Base-by-base conservation (phyloP, 2,888 invertebrate genomes). In the Cantharis nigra region DNA sequence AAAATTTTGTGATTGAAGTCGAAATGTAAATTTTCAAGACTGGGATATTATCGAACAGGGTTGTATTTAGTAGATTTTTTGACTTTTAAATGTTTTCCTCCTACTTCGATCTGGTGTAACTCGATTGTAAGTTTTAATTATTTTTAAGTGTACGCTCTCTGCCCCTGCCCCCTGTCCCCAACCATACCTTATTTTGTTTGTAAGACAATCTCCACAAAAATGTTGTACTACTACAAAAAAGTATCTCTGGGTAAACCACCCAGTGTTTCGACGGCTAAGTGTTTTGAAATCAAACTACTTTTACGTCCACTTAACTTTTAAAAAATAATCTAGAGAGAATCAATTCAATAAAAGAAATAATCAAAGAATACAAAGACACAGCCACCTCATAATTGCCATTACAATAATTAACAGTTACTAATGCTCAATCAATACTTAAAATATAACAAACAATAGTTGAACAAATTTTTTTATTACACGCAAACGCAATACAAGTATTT, bases 401-500 rank as follows among this genome's bases (percentile, higher is more conserved):
- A 84, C 79, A 80, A 49, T 77, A 81, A 79, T 81, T 82, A 82
- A 87, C 86, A 87, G 88, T 88, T 88, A 88, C 88, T 88, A 88
- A 88, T 87, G 88, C 88, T 88, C 88, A 88, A 88, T 81, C 28
- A 69, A 28, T 28, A 69, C 30, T 28, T 69, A 72, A 49, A 72
- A 79, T 72, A 76, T 86, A 83, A 83, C 80, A 83, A 87, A 88
- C 87, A 87, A 88, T 88, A 88, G 87, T 86, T 84, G 63, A 67
- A 85, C 65, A 67, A 86, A 85, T 85, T 86, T 85, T 85, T 86
- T 83, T 83, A 79, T 81, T 80, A 84, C 80, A 81, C 81, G 83
- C 86, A 87, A 85, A 85, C 86, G 87, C 87, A 88, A 88, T 87
- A 87, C 86, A 87, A 86, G 88, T 88, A 88, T 88, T 87, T 88